Evolutionary conservation across 1,140 invertebrate species (phyloP), one percentile per base, ranked within the genome.

Genomic region (Stenopsyche tienmushanensis): DNA sequence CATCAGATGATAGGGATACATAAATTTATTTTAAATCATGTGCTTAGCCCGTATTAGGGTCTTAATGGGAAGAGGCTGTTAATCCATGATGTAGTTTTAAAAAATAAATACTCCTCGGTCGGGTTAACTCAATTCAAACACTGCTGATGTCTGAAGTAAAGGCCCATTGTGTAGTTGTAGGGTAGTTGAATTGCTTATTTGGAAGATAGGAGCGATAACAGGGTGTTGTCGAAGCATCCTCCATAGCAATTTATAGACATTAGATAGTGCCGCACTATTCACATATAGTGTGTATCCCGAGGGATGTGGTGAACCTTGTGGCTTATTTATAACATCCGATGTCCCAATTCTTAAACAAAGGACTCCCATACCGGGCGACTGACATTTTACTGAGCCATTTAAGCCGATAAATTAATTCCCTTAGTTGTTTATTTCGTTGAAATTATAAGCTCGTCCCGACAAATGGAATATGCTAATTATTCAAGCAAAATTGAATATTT

Each of bases 401-500:
- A 52, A 25, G 49, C 52, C 52, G n/a, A 54, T 54, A 54, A 54
- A 21, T 34, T 18, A 25, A 29, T 3, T n/a, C n/a, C n/a, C n/a
- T n/a, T n/a, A n/a, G n/a, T n/a, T n/a, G n/a, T n/a, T n/a, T n/a
- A n/a, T n/a, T n/a, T n/a, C n/a, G n/a, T n/a, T n/a, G n/a, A n/a
- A n/a, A n/a, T n/a, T n/a, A n/a, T n/a, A n/a, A n/a, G n/a, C n/a
- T n/a, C n/a, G n/a, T n/a, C n/a, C n/a, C n/a, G n/a, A n/a, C n/a
- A n/a, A n/a, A n/a, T n/a, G n/a, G n/a, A n/a, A n/a, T n/a, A n/a
- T n/a, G n/a, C n/a, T n/a, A n/a, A n/a, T n/a, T n/a, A n/a, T n/a
- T n/a, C n/a, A n/a, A n/a, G n/a, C n/a, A n/a, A n/a, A n/a, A n/a
- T n/a, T n/a, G n/a, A n/a, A n/a, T n/a, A n/a, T n/a, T n/a, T n/a